These are phyloP conservation scores for Elachura formosa DNA, from an alignment of 2,113 vertebrate genomes.

Conservation along the genomic window DNA sequence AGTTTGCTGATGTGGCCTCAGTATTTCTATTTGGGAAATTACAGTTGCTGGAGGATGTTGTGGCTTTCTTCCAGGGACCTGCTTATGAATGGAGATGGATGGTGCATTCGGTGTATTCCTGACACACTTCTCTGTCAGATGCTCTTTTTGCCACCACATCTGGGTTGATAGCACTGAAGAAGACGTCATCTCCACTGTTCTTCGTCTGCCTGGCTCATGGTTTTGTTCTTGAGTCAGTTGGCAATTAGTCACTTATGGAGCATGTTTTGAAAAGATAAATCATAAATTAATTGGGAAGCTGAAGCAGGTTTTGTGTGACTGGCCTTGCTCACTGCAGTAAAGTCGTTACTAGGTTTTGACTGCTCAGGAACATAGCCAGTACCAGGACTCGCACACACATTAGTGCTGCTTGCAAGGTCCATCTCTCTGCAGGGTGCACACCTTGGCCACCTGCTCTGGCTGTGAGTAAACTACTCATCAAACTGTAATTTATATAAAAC, in stretches of 20 bases:
- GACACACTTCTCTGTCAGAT: not conserved
- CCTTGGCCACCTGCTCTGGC: accelerated
- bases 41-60: not conserved
- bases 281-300: not conserved
- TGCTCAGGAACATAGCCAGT: not conserved
- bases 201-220: not conserved
- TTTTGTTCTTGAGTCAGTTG: not conserved
- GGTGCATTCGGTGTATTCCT: accelerated
- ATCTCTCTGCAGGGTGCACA: not conserved
- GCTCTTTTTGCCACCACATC: not conserved
- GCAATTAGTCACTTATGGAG: accelerated
- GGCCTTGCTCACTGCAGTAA: not conserved
- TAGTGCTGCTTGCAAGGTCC: not conserved
- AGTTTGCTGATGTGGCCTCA: not conserved
- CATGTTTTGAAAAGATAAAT: not conserved
- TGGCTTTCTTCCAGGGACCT: not conserved
- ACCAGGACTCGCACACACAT: not conserved
- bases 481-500: not conserved
- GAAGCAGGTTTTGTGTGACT: not conserved
- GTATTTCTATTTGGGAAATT: not conserved
- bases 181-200: not conserved
- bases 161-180: not conserved
- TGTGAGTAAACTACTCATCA: not conserved
- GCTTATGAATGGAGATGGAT: not conserved
- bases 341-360: not conserved